Base-by-base conservation (phyloP, 2,113 vertebrate species). In the Otolemur garnettii region DNA sequence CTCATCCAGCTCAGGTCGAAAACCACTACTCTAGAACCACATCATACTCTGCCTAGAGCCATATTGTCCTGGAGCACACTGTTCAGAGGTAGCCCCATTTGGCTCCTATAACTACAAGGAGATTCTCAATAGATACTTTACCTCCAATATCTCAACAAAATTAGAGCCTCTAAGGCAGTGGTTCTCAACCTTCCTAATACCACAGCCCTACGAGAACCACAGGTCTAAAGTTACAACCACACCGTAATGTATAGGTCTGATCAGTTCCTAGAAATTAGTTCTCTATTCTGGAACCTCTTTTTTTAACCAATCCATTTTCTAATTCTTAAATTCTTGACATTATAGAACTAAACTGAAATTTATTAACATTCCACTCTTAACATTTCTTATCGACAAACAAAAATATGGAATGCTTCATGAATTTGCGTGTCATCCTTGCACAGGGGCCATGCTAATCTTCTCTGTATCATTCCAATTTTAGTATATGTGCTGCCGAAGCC, bases 221-320 rank as follows among this genome's bases (percentile, higher is more conserved):
- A 7, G 45, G 6, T 45, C 45, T 45, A 2, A 9, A 62, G 62
- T 72, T 71, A 57, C 24, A 91, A 60, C 17, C 24, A 50, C 74
- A 42, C 26, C 64, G 78, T 50, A 55, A 84, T 50, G 38, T 77
- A 45, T 74, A 53, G 55, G 26, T 57, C 80, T 80, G 81, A 72
- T 64, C n/a, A 53, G 22, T 94, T 91, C 78, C 50, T 87, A 93
- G 81, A 85, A 95, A 92, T 68, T 26, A 94, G 33, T 89, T 95
- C 53, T 92, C 71, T 85, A 82, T 60, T 87, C 15, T 72, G 35
- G 42, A 90, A 92, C 19, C 64, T 79, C n/a, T 94, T 91, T 85
- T 72, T 85, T 24, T 38, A 38, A 2, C 38, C 38, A 38, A 38
- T 38, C 38, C 38, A 38, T 38, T 38, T 38, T 38, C 4, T 38